Evolutionary conservation across 2,888 invertebrate species (phyloP), one percentile per base, ranked within the genome.

Genomic region (Galeruca laticollis): DNA sequence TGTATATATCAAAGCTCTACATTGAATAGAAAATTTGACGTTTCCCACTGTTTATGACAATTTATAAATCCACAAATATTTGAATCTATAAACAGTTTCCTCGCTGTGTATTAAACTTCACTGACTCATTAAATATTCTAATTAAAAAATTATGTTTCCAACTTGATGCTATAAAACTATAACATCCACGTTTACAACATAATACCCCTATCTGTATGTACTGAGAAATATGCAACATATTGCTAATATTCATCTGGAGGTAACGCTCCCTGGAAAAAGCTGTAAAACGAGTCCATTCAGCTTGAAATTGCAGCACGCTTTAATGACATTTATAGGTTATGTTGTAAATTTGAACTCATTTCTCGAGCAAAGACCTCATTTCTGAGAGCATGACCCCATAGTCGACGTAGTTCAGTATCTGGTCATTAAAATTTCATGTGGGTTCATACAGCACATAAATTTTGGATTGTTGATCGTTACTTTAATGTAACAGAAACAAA

Each of bases 391-490:
- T 40, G 59, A 71, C 71, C 69, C 68, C 71, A 71, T 43, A 67
- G 71, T 69, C 73, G 73, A 67, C 69, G 69, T 59, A 69, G 64
- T 70, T 71, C 70, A 72, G 74, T 72, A 74, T 72, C 67, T 72
- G 72, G 69, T 71, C 74, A 69, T 69, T 68, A 69, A 74, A 72
- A 69, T 68, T 69, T 70, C 62, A 67, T 15, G 37, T 52, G 2
- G 21, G 20, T 43, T n/a, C 43, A 43, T 5, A 43, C 1, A 43
- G n/a, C 43, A 6, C 43, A 43, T 13, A 15, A 13, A 6, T 43
- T n/a, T 43, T n/a, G 43, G 5, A 43, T 43, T 43, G 43, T 43
- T 43, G 11, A 40, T n/a, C 11, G 40, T 40, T n/a, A 40, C n/a
- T n/a, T n/a, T n/a, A n/a, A n/a, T n/a, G n/a, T n/a, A n/a, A n/a